Evolutionary conservation across 2,888 invertebrate species (phyloP).

Genomic region (Koerneria pararmatus): DNA sequence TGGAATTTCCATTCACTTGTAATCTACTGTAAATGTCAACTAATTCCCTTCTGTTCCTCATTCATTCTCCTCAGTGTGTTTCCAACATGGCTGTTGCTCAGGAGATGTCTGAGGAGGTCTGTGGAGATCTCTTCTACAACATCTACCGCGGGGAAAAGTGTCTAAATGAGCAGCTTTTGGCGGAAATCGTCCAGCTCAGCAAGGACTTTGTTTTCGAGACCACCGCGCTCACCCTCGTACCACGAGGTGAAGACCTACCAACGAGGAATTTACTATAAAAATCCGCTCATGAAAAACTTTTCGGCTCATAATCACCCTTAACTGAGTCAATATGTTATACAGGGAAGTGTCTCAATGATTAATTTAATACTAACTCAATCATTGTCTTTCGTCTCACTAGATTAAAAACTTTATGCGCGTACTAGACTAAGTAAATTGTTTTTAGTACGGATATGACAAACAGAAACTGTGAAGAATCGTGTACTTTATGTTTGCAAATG

Average conservation of each 20-base stretch:
- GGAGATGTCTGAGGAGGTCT: slow-evolving; percentile 8
- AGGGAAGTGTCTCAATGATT: neutral
- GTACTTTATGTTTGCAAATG: too few species aligned
- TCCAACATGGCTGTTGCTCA: neutral
- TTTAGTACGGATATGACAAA: too few species aligned
- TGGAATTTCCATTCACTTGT: too few species aligned
- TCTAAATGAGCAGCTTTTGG: slow-evolving; percentile 33
- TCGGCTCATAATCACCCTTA: neutral
- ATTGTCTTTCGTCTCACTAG: slow-evolving; percentile 29
- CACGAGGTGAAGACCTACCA: slow-evolving; percentile 13
- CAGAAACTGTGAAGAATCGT: too few species aligned
- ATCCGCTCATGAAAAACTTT: neutral
- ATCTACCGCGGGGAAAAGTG: slow-evolving; percentile 34
- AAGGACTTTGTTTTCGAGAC: slow-evolving; percentile 37
- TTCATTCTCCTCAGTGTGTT: neutral
- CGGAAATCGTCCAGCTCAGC: slow-evolving; percentile 32
- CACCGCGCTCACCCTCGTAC: slow-evolving; percentile 25
- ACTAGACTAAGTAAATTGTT: too few species aligned
- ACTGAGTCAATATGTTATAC: neutral
- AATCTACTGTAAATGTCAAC: too few species aligned
- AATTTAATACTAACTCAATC: too few species aligned
- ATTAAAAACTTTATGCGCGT: slow-evolving; percentile 12
- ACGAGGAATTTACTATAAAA: neutral
- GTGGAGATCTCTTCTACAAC: slow-evolving; percentile 31
- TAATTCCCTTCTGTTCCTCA: too few species aligned